Evolutionary conservation across 2,113 vertebrate genomes (phyloP), one percentile per base, ranked within the genome.

Genomic region (Bostrychus sinensis): DNA sequence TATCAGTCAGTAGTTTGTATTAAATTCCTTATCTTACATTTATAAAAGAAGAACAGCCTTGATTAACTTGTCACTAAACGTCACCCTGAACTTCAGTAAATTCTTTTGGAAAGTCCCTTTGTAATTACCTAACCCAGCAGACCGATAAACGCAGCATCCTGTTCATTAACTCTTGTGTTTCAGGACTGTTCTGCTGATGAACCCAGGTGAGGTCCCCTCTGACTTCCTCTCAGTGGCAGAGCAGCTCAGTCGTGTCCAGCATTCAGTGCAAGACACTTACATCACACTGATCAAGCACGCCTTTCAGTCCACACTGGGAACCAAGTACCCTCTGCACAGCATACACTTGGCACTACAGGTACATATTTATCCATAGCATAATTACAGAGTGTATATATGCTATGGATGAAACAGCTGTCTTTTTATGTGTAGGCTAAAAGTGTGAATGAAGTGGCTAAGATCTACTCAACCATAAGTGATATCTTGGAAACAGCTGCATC

Each of bases 131-230:
- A 13, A 43, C 23, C 12, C 25, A 39, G 7, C 45, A 20, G 51
- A 38, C 30, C 2, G n/a, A 38, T 25, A 14, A 41, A 3, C 10
- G 4, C 0, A 17, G 7, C 39, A 30, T 60, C 32, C 61, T 66
- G 63, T 62, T 10, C 34, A 8, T 51, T 39, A 5, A 16, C 16
- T 2, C 8, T 5, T 74, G 62, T 79, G n/a, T 72, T 53, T 5
- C 59, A 98, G 97, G 75, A 99, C 96, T 0, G 96, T 98, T 75
- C 86, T 99, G 59, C 77, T 98, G 86, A 90, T 99, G 91, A 98
- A 96, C 82, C 92, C 90, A 0, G 73, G 87, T 0, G 96, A 99
- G 77, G 92, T 99, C 19, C 94, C 95, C 7, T 74, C 83, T 0
- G 94, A 96, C 74, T 98, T 98, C 67, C 87, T 96, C 1, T 87